Base-by-base conservation (phyloP, 2,888 invertebrate species). In the Lepidochrysops patricia region DNA sequence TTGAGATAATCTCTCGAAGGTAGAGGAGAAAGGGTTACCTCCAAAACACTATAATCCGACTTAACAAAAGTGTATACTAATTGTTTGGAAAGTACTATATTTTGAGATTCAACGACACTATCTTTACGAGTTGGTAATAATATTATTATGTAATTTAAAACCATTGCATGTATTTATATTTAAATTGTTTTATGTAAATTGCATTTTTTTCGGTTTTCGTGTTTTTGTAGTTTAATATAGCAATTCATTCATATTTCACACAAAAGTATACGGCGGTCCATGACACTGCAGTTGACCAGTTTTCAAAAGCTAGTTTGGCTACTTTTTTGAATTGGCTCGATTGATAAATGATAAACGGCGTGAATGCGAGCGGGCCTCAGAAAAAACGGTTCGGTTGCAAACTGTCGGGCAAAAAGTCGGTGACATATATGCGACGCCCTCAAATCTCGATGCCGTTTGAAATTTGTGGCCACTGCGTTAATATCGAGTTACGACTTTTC, bases 271-370 rank as follows among this genome's bases (percentile, higher is more conserved):
- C 13, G 4, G 4, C 19, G 19, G 19, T 23, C 9, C 19, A 2
- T 19, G 19, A 43, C 29, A 29, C 1, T 15, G 7, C 19, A 43
- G 19, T 43, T 23, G 23, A 43, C 43, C 9, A 43, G 37, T 43
- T 43, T 50, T 50, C 26, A 43, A 49, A 9, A 48, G 49, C 7
- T 29, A 23, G 19, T 50, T 59, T 35, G 52, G 50, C 34, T 19
- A 35, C 37, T 58, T 59, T 59, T 35, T 50, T 29, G 25, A 59
- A 27, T 26, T 58, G 29, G 58, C 26, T 34, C 52, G 52, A 59
- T 59, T 59, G 59, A 52, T 34, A 59, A 52, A 59, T 35, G 52
- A 59, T 59, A 32, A 58, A 58, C 35, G 59, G 35, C 50, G 15
- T 27, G 35, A 59, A 50, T 52, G 52, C 2, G 35, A 26, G 32